phyloP scores from a whole-genome alignment of 2,113 vertebrate genomes.

The Microcebus jonahi region DNA sequence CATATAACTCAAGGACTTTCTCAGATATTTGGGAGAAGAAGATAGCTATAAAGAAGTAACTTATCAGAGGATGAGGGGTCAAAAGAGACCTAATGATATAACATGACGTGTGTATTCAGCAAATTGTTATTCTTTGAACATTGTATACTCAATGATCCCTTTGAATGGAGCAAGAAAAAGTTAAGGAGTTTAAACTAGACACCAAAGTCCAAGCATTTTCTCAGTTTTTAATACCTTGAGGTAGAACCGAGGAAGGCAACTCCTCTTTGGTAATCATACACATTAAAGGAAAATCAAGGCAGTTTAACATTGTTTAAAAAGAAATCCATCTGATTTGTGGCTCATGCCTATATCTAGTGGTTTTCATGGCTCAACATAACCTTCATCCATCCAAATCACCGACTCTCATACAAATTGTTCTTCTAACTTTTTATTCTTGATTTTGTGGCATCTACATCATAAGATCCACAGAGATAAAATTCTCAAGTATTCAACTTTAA shows the following conservation, averaged over 20 bases:
- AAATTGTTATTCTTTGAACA: background rate
- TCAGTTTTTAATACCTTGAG: background rate
- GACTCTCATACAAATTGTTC: background rate
- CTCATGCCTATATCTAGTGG: background rate
- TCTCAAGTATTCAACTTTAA: background rate
- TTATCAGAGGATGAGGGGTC: background rate
- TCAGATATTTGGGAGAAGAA: background rate
- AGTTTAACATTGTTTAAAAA: background rate
- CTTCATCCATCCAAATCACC: background rate
- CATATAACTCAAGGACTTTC: background rate
- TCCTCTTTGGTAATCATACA: background rate
- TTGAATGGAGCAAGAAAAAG: background rate
- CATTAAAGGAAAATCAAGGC: conserved; percentile 1
- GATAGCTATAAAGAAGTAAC: background rate
- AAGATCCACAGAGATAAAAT: background rate
- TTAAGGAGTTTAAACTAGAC: background rate
- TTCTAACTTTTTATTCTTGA: conserved; percentile 14
- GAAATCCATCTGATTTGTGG: background rate
- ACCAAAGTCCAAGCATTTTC: background rate
- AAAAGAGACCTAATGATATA: background rate
- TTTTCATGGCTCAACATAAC: background rate
- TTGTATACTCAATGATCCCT: background rate
- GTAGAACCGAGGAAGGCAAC: background rate
- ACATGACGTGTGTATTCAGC: background rate
- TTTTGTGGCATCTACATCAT: background rate